Evolutionary conservation across 2,888 invertebrate genomes (phyloP).

Genomic region (Polylopha cassiicola): DNA sequence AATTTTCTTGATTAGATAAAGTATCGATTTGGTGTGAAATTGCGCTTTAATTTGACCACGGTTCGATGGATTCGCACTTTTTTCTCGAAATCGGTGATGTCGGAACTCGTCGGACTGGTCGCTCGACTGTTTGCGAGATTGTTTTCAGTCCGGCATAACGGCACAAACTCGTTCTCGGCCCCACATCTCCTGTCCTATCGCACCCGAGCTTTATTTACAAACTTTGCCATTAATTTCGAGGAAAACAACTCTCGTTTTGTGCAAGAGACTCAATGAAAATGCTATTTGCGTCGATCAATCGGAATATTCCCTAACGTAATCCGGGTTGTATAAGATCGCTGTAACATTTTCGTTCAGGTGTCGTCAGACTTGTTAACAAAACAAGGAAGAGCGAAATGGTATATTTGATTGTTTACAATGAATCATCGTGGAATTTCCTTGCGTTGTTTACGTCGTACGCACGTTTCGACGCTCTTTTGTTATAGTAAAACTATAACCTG

Average conservation of each 20-base stretch:
- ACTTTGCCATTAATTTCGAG: constrained; percentile 34
- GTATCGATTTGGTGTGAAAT: too few relatives aligned
- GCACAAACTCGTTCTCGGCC: constrained; percentile 64
- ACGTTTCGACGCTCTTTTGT: constrained; percentile 43
- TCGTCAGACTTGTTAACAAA: constrained; percentile 9
- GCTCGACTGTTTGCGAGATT: constrained; percentile 44
- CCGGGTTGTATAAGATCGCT: too few relatives aligned
- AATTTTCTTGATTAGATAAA: too few relatives aligned
- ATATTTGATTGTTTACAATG: too few relatives aligned
- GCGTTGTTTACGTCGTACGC: constrained; percentile 42
- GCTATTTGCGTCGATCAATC: neutral
- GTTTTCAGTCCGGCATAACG: constrained; percentile 63
- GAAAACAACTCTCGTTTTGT: too few relatives aligned
- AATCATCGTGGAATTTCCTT: constrained; percentile 36
- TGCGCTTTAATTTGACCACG: too few relatives aligned
- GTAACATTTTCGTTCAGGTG: constrained; percentile 3
- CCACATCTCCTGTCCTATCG: constrained; percentile 39
- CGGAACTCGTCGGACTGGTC: constrained; percentile 15
- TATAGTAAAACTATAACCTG: constrained; percentile 30
- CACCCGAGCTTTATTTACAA: constrained; percentile 55
- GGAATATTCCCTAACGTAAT: too few relatives aligned
- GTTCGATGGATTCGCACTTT: too few relatives aligned
- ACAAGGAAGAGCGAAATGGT: too few relatives aligned
- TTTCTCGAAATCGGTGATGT: constrained; percentile 7
- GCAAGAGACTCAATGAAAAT: too few relatives aligned